Evolutionary conservation across 2,888 invertebrate genomes (phyloP), one percentile per base, ranked within the genome.

Genomic region (Mesoligia furuncula): DNA sequence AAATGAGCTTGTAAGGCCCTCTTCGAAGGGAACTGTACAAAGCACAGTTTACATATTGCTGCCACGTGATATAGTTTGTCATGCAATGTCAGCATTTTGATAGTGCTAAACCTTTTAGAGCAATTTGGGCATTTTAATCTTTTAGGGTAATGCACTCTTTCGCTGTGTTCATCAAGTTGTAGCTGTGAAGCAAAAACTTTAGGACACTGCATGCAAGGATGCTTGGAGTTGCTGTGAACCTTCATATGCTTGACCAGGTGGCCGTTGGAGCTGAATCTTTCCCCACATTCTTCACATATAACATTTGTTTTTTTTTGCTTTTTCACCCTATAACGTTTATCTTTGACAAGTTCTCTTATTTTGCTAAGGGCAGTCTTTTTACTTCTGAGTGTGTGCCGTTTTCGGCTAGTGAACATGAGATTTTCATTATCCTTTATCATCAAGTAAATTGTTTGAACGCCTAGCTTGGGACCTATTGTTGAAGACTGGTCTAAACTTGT

Each of bases 121-220:
- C 95, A 95, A 79, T 93, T 92, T 3, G 89, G 76, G 82, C 95
- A 95, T 81, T 90, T 86, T 9, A 95, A 76, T 74, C 83, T 92
- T 86, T 95, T 95, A 17, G 94, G 94, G 80, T 92, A 91, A 80
- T 95, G 95, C 0, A 95, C 87, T 86, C 95, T 90, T 80, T 94
- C 93, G 0, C 87, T 84, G 77, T 95, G 95, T 13, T 91, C 91
- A 7, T 91, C 87, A 17, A 95, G 80, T 70, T 91, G 91, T 4
- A 87, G 39, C 66, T 89, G 77, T 2, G 91, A 90, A 8, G 89
- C 73, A 67, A 95, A 95, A 13, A 90, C 79, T 90, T 95, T 95
- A 5, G 91, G 90, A 71, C 96, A 96, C 64, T 93, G 88, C 0
- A 81, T 69, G 79, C 96, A 96, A 6, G 91, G 89, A 70, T 90